Base-by-base conservation (phyloP, 2,888 invertebrate genomes). In the Ametastegia equiseti region DNA sequence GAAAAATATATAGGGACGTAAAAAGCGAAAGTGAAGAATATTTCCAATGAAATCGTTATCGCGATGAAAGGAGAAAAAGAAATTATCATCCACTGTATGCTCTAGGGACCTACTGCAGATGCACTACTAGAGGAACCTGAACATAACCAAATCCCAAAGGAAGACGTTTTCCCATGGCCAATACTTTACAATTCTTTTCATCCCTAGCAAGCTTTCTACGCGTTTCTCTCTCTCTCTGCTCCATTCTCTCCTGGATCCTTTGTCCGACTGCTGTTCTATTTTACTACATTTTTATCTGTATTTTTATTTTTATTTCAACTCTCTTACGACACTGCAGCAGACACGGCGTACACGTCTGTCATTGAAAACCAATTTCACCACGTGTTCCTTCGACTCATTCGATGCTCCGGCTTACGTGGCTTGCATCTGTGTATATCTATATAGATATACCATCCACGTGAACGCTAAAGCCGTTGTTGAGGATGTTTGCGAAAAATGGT, bases 301-400 rank as follows among this genome's bases (percentile, higher is more conserved):
- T 33, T 15, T 23, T 2, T 39, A 67, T 11, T 71, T 36, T 71
- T 71, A 71, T 47, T 71, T 39, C 15, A 15, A 45, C 30, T 23
- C 27, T 47, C 15, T 71, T 71, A 45, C 71, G 47, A 71, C 7
- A 45, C 30, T 45, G 33, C 73, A n/a, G n/a, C n/a, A 54, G 39
- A 39, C 27, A 45, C 33, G 23, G 30, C 36, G n/a, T 45, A 54
- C 54, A 45, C 19, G 50, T 75, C 30, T 54, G 83, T 86, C 83
- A 87, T 86, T 84, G 88, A 84, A 87, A 86, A 86, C 81, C 86
- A 86, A 87, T 86, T 86, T 85, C 84, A 78, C 73, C 33, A 42
- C 79, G 82, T 83, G 83, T 84, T 47, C 30, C 67, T 45, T 69
- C 77, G 75, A 54, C 54, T 54, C 75, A 75, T 54, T 75, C 75